Conservation (phyloP, 2,888 invertebrate species). For the Venusia cambrica region DNA sequence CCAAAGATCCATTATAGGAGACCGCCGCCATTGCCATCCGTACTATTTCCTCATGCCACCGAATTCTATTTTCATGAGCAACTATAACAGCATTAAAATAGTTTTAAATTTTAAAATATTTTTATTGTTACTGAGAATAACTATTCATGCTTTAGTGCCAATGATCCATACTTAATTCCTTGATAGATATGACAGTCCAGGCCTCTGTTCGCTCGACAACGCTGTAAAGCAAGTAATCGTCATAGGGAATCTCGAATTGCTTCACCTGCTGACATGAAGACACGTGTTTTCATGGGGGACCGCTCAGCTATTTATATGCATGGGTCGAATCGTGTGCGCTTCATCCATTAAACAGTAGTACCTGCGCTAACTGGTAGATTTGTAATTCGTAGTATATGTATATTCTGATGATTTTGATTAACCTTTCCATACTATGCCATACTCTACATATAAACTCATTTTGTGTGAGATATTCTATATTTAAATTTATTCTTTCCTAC, state of each 20-base stretch:
- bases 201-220: too few relatives aligned
- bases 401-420: slow-evolving; percentile 23
- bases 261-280: slow-evolving; percentile 46
- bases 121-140: slow-evolving; percentile 34
- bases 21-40: slow-evolving; percentile 31
- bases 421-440: slow-evolving; percentile 24
- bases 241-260: slow-evolving; percentile 41
- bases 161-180: slow-evolving; percentile 37
- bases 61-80: slow-evolving; percentile 31
- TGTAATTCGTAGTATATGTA: slow-evolving; percentile 39
- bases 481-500: too few relatives aligned
- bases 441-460: not conserved
- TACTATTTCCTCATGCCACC: slow-evolving; percentile 30
- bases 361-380: slow-evolving; percentile 25
- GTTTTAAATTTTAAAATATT: slow-evolving; percentile 30
- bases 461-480: not conserved
- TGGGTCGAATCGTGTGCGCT: slow-evolving; percentile 43
- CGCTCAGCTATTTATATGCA: slow-evolving; percentile 55
- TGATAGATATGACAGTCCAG: too few relatives aligned
- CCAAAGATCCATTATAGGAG: slow-evolving; percentile 39
- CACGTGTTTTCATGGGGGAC: slow-evolving; percentile 52
- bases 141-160: slow-evolving; percentile 37
- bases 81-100: slow-evolving; percentile 25
- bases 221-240: slow-evolving; percentile 45
- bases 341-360: slow-evolving; percentile 64